A percentile compares a stretch with the other conserved stretches of the same genome.
Conservation (phyloP, 2,888 invertebrate species). For the Tribolium freemani region DNA sequence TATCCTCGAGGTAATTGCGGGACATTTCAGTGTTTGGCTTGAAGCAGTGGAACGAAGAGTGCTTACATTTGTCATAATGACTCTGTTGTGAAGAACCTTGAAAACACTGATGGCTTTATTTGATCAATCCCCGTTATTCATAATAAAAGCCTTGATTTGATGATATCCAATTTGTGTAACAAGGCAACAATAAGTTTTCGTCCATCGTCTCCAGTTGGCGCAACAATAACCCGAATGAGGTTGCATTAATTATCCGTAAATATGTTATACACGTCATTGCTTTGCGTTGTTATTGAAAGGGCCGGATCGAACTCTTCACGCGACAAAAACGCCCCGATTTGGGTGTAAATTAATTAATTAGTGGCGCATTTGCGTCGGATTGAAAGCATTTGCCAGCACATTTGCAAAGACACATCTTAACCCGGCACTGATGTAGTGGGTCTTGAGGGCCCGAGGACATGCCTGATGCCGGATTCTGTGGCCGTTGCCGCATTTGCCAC, state of each 20-base stretch:
- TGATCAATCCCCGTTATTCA: slow-evolving; percentile 13
- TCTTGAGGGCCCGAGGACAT: slow-evolving; percentile 51
- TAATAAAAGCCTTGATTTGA: neutral
- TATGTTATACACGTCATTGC: neutral
- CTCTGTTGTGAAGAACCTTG: neutral
- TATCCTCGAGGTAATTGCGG: neutral
- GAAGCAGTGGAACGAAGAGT: neutral
- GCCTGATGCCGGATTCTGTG: slow-evolving; percentile 56
- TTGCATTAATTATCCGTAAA: slow-evolving; percentile 9
- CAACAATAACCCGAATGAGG: slow-evolving; percentile 8
- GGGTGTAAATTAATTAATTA: slow-evolving; percentile 36
- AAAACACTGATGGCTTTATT: slow-evolving; percentile 22
- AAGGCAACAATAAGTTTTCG: slow-evolving; percentile 16
- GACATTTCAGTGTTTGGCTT: neutral
- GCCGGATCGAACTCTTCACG: neutral
- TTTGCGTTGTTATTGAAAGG: too few relatives aligned
- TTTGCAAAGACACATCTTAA: slow-evolving; percentile 43
- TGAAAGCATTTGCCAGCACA: slow-evolving; percentile 39
- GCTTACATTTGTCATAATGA: slow-evolving; percentile 16
- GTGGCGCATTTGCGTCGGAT: slow-evolving; percentile 23
- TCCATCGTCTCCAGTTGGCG: slow-evolving; percentile 7
- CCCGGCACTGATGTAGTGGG: slow-evolving; percentile 38
- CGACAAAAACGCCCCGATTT: slow-evolving; percentile 3
- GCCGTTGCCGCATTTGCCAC: slow-evolving; percentile 58
- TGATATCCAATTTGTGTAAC: slow-evolving; percentile 29